A percentile compares a stretch with the other conserved stretches of the same genome.
Conservation (phyloP, 2,888 invertebrate genomes). For the Stenodema calcarata region DNA sequence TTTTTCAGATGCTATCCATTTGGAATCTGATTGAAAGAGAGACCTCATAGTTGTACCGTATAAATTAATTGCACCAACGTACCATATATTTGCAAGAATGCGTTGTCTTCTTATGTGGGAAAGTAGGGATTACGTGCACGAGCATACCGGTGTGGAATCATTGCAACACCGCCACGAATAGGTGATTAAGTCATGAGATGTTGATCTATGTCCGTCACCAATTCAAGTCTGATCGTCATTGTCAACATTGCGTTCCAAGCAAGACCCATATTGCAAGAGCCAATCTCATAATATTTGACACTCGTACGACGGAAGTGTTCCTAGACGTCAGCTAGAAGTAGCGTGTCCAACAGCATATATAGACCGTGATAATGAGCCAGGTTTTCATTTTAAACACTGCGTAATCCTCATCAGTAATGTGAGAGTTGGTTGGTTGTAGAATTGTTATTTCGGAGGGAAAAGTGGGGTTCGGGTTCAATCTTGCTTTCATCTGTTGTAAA, state of each 20-base stretch:
- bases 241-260: background rate
- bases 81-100: too few relatives aligned
- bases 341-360: background rate
- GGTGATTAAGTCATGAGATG: too few relatives aligned
- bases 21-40: too few relatives aligned
- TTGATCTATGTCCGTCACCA: background rate
- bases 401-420: background rate
- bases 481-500: background rate
- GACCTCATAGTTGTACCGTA: too few relatives aligned
- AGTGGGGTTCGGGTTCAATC: background rate
- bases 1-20: too few relatives aligned
- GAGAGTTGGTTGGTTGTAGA: background rate
- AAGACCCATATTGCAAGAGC: background rate
- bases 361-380: background rate
- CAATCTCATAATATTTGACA: background rate
- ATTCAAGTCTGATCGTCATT: background rate
- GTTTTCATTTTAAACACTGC: background rate
- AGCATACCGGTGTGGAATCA: too few relatives aligned
- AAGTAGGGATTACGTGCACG: too few relatives aligned
- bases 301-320: background rate
- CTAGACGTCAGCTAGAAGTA: background rate
- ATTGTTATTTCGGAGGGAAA: background rate
- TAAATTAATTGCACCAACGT: too few relatives aligned
- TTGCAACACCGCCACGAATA: too few relatives aligned
- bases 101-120: too few relatives aligned